phyloP scores from a whole-genome alignment of 2,888 invertebrate species.

The Cephus spinipes region DNA sequence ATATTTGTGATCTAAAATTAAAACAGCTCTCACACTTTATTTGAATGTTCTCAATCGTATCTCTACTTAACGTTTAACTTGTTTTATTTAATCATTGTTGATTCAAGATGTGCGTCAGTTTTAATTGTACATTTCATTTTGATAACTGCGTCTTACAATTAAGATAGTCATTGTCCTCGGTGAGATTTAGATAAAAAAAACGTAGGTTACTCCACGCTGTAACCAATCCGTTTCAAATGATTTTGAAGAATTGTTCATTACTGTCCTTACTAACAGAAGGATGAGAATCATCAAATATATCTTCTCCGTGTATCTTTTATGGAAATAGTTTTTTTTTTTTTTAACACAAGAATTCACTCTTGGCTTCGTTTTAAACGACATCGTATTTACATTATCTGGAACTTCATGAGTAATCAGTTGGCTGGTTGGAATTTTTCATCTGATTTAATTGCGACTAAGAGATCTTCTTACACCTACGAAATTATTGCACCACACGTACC shows the following conservation, averaged over 20 bases:
- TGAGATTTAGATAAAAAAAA: not conserved
- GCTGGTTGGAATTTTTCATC: not conserved
- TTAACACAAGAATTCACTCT: no score
- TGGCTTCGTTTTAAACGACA: no score
- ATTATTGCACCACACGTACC: not conserved
- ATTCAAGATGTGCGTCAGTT: not conserved
- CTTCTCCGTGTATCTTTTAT: no score
- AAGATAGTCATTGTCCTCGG: not conserved
- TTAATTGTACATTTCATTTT: not conserved
- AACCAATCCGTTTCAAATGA: not conserved
- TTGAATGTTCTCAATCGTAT: not conserved
- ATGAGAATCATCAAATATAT: no score
- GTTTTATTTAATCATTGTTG: not conserved
- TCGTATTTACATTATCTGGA: not conserved
- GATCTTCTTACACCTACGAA: not conserved
- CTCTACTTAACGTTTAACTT: not conserved
- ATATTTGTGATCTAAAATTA: not conserved
- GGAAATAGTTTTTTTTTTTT: no score
- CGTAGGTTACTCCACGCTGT: not conserved
- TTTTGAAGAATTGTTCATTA: not conserved
- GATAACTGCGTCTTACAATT: not conserved
- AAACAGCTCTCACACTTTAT: not conserved
- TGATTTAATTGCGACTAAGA: not conserved
- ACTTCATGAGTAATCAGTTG: not conserved
- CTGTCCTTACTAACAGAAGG: no score